Conservation (phyloP, 2,113 vertebrate genomes). For the Danio rerio region DNA sequence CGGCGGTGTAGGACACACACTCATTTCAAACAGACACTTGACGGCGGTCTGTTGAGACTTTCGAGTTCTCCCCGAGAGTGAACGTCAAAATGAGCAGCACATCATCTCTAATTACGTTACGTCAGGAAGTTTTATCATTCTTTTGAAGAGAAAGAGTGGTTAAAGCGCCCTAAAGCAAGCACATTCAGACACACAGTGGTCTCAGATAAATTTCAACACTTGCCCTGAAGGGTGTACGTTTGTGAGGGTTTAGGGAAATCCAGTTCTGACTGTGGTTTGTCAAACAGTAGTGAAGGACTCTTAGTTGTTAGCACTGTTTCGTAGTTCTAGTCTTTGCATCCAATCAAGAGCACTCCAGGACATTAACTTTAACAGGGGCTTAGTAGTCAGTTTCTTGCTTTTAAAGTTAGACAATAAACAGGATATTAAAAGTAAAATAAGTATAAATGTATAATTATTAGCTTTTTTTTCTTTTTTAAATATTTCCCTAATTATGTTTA, state of each 20-base stretch:
- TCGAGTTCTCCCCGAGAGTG: conserved; percentile 3
- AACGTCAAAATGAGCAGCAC: conserved; percentile 40
- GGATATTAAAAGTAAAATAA: neutral
- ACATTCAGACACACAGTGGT: conserved; percentile 32
- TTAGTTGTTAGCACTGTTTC: neutral
- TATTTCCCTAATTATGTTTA: no score
- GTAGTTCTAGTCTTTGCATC: neutral
- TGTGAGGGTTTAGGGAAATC: neutral
- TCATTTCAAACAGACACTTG: conserved; percentile 30
- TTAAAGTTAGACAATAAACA: neutral
- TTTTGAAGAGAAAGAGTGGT: conserved; percentile 43
- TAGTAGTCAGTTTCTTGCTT: no score
- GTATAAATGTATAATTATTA: neutral
- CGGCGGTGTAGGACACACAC: conserved; percentile 1
- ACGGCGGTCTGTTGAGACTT: conserved; percentile 40
- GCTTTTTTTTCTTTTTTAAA: no score
- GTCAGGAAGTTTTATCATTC: conserved; percentile 46
- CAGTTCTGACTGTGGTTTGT: conserved; percentile 21
- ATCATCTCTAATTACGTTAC: conserved; percentile 46
- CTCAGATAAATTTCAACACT: conserved; percentile 27
- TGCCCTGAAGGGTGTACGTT: conserved; percentile 12
- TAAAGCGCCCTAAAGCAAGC: conserved; percentile 24
- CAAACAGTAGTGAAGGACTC: neutral
- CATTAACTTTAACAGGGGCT: neutral
- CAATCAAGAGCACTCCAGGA: neutral